Evolutionary conservation across 1,140 invertebrate species (phyloP).

Genomic region (Drosophila cardini): DNA sequence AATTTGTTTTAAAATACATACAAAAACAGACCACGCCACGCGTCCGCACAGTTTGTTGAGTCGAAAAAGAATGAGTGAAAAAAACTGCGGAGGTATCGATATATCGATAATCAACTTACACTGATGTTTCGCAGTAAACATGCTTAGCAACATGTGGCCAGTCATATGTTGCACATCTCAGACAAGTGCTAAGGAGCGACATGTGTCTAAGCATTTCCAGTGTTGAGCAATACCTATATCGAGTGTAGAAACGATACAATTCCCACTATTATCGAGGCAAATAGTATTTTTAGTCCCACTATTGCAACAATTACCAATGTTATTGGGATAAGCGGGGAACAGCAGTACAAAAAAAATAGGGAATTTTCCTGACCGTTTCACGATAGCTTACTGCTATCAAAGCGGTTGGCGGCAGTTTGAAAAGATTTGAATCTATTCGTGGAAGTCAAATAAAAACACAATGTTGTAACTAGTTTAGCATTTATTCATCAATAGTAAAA

Average conservation of each 20-base stretch:
- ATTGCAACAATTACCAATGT: too few species aligned
- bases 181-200: constrained; percentile 1
- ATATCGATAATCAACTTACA: constrained; percentile 32
- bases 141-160: constrained; percentile 28
- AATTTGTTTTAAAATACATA: constrained; percentile 50
- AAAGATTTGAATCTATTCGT: too few species aligned
- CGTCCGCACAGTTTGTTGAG: constrained; percentile 50
- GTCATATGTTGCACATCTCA: constrained; percentile 7
- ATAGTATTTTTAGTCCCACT: too few species aligned
- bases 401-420: too few species aligned
- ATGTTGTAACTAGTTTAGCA: constrained; percentile 42
- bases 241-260: not conserved
- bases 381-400: too few species aligned
- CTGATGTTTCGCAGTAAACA: constrained; percentile 7
- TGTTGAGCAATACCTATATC: constrained; percentile 3
- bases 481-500: constrained; percentile 72
- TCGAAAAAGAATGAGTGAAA: constrained; percentile 49
- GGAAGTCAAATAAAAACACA: constrained; percentile 5
- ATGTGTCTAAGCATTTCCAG: not conserved
- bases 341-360: too few species aligned
- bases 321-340: too few species aligned
- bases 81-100: constrained; percentile 29
- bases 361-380: too few species aligned
- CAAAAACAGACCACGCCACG: constrained; percentile 52
- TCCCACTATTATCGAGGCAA: too few species aligned